These are phyloP conservation scores for Numida meleagris DNA, from an alignment of 2,113 vertebrate species.

Conservation along the genomic window DNA sequence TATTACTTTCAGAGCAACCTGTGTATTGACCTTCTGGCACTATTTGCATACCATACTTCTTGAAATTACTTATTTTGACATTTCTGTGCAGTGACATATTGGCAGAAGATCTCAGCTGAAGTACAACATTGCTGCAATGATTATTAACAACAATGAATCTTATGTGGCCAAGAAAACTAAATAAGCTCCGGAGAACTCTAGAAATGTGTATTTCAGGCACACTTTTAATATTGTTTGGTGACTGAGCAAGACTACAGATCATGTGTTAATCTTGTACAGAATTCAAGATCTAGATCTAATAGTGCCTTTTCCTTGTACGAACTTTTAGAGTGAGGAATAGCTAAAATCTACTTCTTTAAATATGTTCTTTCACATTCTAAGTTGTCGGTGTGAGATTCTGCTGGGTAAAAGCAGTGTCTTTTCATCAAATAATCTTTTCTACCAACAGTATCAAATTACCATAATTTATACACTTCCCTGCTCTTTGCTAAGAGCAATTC, in stretches of 20 bases:
- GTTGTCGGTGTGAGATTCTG: not conserved
- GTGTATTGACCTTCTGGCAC: not conserved
- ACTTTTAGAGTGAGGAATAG: not conserved
- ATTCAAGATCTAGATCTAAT: not conserved
- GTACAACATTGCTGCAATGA: slow-evolving; percentile 51
- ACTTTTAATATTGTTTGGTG: not conserved
- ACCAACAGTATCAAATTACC: not conserved
- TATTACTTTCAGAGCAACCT: too few species aligned
- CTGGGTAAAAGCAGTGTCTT: not conserved
- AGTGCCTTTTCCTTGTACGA: not conserved
- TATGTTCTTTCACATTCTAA: not conserved
- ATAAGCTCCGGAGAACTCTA: not conserved
- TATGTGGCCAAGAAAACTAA: not conserved
- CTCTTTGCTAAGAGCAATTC: not conserved
- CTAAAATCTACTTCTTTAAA: not conserved
- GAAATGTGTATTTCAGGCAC: not conserved
- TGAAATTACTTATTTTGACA: not conserved
- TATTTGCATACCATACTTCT: not conserved
- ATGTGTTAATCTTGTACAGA: not conserved
- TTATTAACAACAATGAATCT: slow-evolving; percentile 58
- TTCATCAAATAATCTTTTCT: not conserved
- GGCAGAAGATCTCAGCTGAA: slow-evolving; percentile 42
- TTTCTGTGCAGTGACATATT: not conserved
- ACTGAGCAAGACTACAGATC: not conserved
- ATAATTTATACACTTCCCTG: not conserved